Percentiles rank a stretch among this genome's conserved stretches.
phyloP scores from a whole-genome alignment of 2,113 vertebrate species.

The Phainopepla nitens region DNA sequence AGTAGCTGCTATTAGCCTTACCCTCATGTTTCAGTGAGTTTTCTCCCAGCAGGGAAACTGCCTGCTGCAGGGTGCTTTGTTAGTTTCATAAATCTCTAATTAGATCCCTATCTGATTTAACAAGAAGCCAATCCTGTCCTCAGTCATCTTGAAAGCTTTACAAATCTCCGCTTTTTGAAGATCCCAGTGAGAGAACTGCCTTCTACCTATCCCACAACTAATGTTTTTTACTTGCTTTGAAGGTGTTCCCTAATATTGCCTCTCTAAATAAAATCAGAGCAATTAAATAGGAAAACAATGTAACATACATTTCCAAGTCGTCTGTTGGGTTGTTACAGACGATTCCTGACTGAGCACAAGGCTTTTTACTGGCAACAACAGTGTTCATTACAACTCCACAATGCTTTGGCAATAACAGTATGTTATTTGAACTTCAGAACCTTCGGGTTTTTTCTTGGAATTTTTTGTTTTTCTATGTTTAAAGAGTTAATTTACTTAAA shows the following conservation, averaged over 20 bases:
- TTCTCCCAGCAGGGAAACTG: constrained; percentile 51
- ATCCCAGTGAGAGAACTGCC: constrained; percentile 36
- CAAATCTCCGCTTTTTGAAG: constrained; percentile 68
- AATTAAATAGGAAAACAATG: constrained; percentile 1
- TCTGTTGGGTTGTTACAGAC: neutral
- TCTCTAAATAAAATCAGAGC: neutral
- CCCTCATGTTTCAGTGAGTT: constrained; percentile 41
- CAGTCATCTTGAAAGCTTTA: constrained; percentile 53
- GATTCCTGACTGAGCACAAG: neutral
- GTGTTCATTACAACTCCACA: neutral
- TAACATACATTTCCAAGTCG: neutral
- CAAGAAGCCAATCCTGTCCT: constrained; percentile 43
- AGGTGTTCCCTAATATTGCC: neutral
- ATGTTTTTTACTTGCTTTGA: constrained; percentile 31
- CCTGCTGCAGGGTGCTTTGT: constrained; percentile 55
- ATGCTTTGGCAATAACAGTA: constrained; percentile 9
- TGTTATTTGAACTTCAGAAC: neutral
- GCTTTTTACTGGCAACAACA: constrained; percentile 16
- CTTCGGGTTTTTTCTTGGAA: neutral
- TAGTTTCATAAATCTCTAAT: constrained; percentile 65
- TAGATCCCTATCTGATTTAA: constrained; percentile 69
- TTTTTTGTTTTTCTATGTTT: neutral
- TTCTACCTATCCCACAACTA: neutral
- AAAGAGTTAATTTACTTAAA: neutral
- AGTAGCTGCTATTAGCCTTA: constrained; percentile 54